These are phyloP conservation scores for Germaria angustata DNA, from an alignment of 2,888 invertebrate genomes.

Conservation along the genomic window DNA sequence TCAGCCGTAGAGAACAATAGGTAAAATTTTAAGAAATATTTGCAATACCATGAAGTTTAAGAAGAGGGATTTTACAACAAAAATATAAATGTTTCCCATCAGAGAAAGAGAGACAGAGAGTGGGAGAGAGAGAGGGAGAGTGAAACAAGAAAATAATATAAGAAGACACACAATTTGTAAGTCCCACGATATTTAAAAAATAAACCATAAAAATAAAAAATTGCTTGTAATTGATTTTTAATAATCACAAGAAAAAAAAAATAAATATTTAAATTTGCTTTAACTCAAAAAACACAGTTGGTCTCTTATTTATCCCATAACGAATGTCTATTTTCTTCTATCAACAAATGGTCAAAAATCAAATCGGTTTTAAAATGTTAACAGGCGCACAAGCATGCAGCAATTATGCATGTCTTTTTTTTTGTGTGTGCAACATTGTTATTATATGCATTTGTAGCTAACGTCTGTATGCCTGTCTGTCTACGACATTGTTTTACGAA, in stretches of 20 bases:
- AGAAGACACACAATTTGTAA: background rate
- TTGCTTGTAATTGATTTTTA: constrained; percentile 34
- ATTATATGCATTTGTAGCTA: background rate
- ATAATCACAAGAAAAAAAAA: constrained; percentile 16
- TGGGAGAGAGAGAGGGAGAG: too few relatives aligned
- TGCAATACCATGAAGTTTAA: too few relatives aligned
- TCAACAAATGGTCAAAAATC: constrained; percentile 45
- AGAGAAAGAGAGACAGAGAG: too few relatives aligned
- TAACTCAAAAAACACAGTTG: background rate
- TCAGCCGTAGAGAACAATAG: too few relatives aligned
- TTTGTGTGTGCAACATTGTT: constrained; percentile 22
- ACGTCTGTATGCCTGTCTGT: too few relatives aligned
- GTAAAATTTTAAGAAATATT: too few relatives aligned
- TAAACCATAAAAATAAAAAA: constrained; percentile 9
- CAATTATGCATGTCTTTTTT: constrained; percentile 30
- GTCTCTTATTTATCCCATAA: background rate
- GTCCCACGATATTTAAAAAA: constrained; percentile 36
- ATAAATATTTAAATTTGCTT: constrained; percentile 7
- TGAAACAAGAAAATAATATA: background rate
- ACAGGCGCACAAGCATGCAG: background rate
- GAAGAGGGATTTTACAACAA: too few relatives aligned
- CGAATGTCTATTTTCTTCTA: constrained; percentile 4
- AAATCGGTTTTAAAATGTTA: constrained; percentile 40
- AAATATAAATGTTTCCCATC: too few relatives aligned
- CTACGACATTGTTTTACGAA: constrained; percentile 1